A percentile compares a stretch with the other conserved stretches of the same genome.
These are phyloP conservation scores for Drosophila subpulchrella DNA, from an alignment of 1,140 invertebrate genomes.

Conservation along the genomic window DNA sequence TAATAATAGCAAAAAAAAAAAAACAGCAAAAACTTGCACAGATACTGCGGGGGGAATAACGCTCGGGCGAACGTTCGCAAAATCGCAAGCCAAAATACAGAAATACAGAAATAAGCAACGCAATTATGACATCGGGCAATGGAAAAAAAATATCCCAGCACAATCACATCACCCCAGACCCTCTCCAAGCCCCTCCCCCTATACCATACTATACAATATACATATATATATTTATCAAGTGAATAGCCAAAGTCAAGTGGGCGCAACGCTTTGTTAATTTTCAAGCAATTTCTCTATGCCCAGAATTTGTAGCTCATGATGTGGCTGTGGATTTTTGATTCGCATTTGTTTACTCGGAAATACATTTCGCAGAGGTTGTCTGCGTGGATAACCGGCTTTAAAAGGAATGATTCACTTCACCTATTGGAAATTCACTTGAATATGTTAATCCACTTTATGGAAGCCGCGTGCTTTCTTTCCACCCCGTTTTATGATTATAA, in stretches of 20 bases:
- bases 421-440: conserved; percentile 7
- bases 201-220: neutral
- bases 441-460: conserved; percentile 1
- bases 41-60: conserved; percentile 33
- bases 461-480: neutral
- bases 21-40: conserved; percentile 37
- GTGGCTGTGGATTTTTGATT: conserved; percentile 5
- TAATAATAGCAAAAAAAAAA: conserved; percentile 48
- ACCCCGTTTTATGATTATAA: neutral
- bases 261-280: conserved; percentile 31
- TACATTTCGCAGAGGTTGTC: neutral
- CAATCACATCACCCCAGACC: conserved; percentile 5
- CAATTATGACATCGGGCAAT: conserved; percentile 64
- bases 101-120: conserved; percentile 54
- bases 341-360: conserved; percentile 31
- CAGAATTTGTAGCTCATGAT: conserved; percentile 4
- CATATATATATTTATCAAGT: conserved; percentile 29
- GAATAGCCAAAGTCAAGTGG: conserved; percentile 35
- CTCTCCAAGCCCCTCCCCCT: neutral
- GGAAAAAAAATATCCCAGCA: conserved; percentile 25
- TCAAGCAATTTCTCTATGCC: conserved; percentile 54
- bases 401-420: conserved; percentile 8
- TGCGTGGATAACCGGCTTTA: conserved; percentile 2
- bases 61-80: conserved; percentile 18
- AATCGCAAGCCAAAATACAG: conserved; percentile 47